Evolutionary conservation across 53 echinoderm and acorn worm genomes (phyloP).

Genomic region (Stichopus horrens): DNA sequence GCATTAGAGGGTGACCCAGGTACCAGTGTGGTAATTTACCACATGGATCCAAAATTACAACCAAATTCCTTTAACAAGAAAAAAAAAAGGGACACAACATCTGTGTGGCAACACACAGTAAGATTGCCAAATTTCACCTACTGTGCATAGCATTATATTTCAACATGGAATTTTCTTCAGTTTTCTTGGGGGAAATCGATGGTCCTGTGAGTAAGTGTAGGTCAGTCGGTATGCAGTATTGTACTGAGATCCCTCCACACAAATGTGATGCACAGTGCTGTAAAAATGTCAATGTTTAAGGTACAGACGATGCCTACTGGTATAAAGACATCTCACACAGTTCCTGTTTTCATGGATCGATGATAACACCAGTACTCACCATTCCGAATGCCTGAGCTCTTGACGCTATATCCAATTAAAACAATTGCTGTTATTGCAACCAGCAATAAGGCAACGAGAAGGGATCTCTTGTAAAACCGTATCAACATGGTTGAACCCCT

Average conservation of each 20-base stretch:
- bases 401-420: background rate
- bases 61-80: too few species aligned
- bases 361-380: background rate
- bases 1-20: too few species aligned
- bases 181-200: too few species aligned
- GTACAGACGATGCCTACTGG: background rate
- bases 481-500: slow-evolving; percentile 17
- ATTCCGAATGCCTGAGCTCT: background rate
- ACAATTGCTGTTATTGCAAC: slow-evolving; percentile 2
- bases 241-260: background rate
- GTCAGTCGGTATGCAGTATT: background rate
- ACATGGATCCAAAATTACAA: too few species aligned
- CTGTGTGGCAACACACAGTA: too few species aligned
- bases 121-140: too few species aligned
- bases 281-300: background rate
- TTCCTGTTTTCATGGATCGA: background rate
- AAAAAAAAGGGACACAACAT: too few species aligned
- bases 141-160: too few species aligned
- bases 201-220: background rate
- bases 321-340: background rate
- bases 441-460: background rate
- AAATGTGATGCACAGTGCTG: background rate
- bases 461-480: slow-evolving; percentile 15
- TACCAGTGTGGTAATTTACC: too few species aligned
- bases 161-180: too few species aligned